Evolutionary conservation across 30 jellyfish, hydroid and myxozoan genomes (phyloP), one percentile per base, ranked within the genome.

Genomic region (Hydra vulgaris): DNA sequence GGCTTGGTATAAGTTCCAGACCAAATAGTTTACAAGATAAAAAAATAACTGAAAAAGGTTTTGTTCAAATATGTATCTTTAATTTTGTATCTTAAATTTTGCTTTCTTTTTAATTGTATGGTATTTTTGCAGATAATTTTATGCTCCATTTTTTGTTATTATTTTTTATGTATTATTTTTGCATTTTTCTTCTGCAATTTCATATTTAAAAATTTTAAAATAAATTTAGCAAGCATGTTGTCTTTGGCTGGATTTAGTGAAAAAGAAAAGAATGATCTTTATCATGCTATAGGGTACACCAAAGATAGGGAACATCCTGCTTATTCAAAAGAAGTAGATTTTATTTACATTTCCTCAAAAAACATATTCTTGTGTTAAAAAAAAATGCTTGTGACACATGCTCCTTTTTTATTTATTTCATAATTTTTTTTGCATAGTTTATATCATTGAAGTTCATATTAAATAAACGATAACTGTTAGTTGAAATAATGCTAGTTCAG

Each of bases 191-290:
- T n/a, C n/a, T n/a, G n/a, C n/a, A n/a, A n/a, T n/a, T n/a, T n/a
- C n/a, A n/a, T n/a, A n/a, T n/a, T n/a, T n/a, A n/a, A n/a, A n/a
- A n/a, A n/a, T n/a, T n/a, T n/a, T n/a, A n/a, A n/a, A n/a, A n/a
- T n/a, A n/a, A n/a, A n/a, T 78, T 27, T 7, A 78, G 85, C 79
- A 12, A 69, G 67, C 25, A 21, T 25, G 70, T 53, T 66, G 26
- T 80, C 87, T 40, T 16, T 80, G 52, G 83, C 85, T 67, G 83
- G 84, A 21, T 78, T 78, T 53, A 53, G 79, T 15, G 27, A 54
- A 21, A 85, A 80, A 70, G 87, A 80, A 80, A 68, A 66, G 52
- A 74, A 80, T 26, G 72, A 80, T n/a, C 70, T 80, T 26, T 80
- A 80, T 70, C 53, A 21, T 15, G 87, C 87, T 18, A 66, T 80